Percentiles rank a stretch among this genome's conserved stretches.
Conservation (phyloP, 2,113 vertebrate species). For the Vireo altiloquus region DNA sequence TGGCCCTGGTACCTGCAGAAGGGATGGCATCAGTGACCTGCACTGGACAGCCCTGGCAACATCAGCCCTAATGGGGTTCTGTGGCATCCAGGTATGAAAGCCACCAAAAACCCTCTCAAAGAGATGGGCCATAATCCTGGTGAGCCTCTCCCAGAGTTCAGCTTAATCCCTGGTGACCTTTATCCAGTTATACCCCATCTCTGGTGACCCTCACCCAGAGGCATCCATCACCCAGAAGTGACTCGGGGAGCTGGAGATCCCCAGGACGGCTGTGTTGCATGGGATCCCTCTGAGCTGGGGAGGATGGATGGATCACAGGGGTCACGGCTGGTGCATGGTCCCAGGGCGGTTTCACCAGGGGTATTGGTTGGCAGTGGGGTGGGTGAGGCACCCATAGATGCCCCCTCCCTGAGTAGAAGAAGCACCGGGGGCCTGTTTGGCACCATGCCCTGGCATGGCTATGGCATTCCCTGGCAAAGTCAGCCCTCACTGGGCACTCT, state of each 20-base stretch:
- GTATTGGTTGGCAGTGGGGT: too few relatives aligned
- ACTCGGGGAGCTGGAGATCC: too few relatives aligned
- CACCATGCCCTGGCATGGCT: not conserved
- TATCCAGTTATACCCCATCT: too few relatives aligned
- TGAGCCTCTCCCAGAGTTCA: not conserved
- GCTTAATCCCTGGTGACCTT: fast-evolving
- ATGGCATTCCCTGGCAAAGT: not conserved
- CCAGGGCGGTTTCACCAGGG: not conserved
- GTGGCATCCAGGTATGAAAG: not conserved
- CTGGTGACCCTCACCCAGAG: not conserved
- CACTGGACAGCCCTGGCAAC: fast-evolving
- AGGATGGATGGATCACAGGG: not conserved
- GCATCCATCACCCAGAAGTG: not conserved
- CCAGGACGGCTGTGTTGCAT: fast-evolving
- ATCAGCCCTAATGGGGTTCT: not conserved
- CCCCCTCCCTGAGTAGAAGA: not conserved
- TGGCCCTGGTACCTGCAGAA: not conserved
- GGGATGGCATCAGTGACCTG: not conserved
- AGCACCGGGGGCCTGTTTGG: not conserved
- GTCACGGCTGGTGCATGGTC: fast-evolving
- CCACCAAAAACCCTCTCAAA: not conserved
- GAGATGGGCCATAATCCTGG: too few relatives aligned
- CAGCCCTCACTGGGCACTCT: not conserved
- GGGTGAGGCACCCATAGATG: not conserved
- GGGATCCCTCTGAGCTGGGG: not conserved